Conservation (phyloP, 1,140 invertebrate genomes). For the Calycopis cecrops region DNA sequence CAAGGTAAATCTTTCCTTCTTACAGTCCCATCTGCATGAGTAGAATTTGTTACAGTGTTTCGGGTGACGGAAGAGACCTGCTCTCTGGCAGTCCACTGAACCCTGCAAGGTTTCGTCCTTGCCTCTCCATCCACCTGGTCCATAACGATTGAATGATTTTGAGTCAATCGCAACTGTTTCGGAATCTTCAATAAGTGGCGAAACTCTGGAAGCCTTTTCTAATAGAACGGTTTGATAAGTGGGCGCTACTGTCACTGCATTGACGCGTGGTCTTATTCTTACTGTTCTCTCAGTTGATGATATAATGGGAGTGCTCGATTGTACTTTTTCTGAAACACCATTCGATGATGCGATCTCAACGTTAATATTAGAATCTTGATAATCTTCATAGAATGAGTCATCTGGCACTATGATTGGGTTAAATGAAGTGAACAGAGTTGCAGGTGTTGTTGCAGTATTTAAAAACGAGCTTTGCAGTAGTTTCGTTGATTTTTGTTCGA, state of each 20-base stretch:
- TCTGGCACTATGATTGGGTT: conserved; percentile 73
- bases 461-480: conserved; percentile 21
- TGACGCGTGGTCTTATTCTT: conserved; percentile 54
- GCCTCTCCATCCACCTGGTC: conserved; percentile 72
- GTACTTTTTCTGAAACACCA: conserved; percentile 36
- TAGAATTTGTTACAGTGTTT: conserved; percentile 91
- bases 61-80: conserved; percentile 89
- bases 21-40: conserved; percentile 88
- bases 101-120: conserved; percentile 78
- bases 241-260: conserved; percentile 60
- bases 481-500: conserved; percentile 23
- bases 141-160: conserved; percentile 73
- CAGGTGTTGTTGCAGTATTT: conserved; percentile 37
- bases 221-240: conserved; percentile 66
- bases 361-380: conserved; percentile 48
- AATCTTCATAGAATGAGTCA: conserved; percentile 65
- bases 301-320: conserved; percentile 46
- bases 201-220: conserved; percentile 43
- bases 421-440: conserved; percentile 51
- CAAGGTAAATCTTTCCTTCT: conserved; percentile 85
- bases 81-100: conserved; percentile 82
- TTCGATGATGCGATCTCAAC: conserved; percentile 37
- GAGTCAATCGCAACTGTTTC: conserved; percentile 38
- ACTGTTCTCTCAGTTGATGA: conserved; percentile 47
- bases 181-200: conserved; percentile 27